Evolutionary conservation across 2,888 invertebrate genomes (phyloP), one percentile per base, ranked within the genome.

Genomic region (Dryomyza anilis): DNA sequence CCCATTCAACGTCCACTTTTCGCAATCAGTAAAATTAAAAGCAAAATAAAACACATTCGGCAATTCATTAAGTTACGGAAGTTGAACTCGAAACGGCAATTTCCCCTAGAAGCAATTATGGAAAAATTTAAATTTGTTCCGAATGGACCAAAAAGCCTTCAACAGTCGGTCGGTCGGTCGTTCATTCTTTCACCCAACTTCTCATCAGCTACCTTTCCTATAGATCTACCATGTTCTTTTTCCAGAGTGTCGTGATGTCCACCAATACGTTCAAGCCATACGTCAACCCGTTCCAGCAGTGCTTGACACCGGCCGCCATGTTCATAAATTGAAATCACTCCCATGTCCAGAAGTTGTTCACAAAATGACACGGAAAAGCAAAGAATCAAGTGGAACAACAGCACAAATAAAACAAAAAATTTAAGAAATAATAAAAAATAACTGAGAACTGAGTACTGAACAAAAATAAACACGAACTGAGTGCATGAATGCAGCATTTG

Each of bases 61-160:
- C 80, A 81, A 83, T 83, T 83, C 83, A 83, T 83, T 83, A 82
- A 82, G 79, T 79, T 79, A 80, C 82, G 82, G 82, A 83, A 83
- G 83, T 83, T 82, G 80, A 82, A 82, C 81, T 83, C 81, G 81
- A 81, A 81, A 82, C 82, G 80, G 82, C 81, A 83, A 83, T 83
- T 83, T 83, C 82, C 82, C 81, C 78, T 79, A 81, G 80, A 82
- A 82, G 79, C 81, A 81, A 79, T 79, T 79, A 79, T 74, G 78
- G 79, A 79, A 78, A 79, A 78, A 75, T 78, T 79, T 78, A 78
- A 79, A 79, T 79, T 78, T 77, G 74, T 76, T 78, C 73, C 72
- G n/a, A 74, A 71, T 67, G 72, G 60, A 50, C 62, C 36, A 45
- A 36, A 53, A 30, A 25, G 29, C 30, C 25, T 14, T 45, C n/a